Conservation (phyloP, 64 coral and sea anemone genomes). For the Hydrozoanthus tunicans region DNA sequence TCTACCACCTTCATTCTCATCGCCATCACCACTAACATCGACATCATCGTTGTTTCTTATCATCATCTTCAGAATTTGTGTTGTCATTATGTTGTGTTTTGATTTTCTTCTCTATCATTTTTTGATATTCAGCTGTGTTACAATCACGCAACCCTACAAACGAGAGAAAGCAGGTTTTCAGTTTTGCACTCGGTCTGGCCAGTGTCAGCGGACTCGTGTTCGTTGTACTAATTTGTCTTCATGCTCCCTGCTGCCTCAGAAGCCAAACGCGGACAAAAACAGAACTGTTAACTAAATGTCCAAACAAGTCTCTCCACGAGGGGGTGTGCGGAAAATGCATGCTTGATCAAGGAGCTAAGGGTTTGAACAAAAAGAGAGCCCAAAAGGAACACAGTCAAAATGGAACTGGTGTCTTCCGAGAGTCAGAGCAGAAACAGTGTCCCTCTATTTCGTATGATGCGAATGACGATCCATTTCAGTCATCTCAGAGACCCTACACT, state of each 20-base stretch:
- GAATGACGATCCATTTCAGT: conserved; percentile 32
- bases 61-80: background rate
- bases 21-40: background rate
- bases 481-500: conserved; percentile 50
- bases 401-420: background rate
- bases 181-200: conserved; percentile 9
- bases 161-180: background rate
- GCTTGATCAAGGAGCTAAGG: conserved; percentile 11
- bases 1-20: background rate
- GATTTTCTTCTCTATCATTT: background rate
- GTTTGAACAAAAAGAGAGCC: background rate
- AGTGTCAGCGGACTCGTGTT: conserved; percentile 27
- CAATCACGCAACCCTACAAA: background rate
- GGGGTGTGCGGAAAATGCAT: conserved; percentile 37
- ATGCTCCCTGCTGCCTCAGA: conserved; percentile 52
- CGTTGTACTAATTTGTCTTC: conserved; percentile 34
- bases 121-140: conserved; percentile 22
- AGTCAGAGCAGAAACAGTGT: background rate
- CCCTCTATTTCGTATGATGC: conserved; percentile 29
- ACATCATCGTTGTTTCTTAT: background rate
- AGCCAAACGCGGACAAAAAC: background rate
- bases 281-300: background rate
- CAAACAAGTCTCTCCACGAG: conserved; percentile 39
- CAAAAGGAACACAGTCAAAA: background rate
- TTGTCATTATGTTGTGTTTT: background rate